These are phyloP conservation scores for Tragulus kanchil DNA, from an alignment of 2,113 vertebrate genomes.

Conservation along the genomic window DNA sequence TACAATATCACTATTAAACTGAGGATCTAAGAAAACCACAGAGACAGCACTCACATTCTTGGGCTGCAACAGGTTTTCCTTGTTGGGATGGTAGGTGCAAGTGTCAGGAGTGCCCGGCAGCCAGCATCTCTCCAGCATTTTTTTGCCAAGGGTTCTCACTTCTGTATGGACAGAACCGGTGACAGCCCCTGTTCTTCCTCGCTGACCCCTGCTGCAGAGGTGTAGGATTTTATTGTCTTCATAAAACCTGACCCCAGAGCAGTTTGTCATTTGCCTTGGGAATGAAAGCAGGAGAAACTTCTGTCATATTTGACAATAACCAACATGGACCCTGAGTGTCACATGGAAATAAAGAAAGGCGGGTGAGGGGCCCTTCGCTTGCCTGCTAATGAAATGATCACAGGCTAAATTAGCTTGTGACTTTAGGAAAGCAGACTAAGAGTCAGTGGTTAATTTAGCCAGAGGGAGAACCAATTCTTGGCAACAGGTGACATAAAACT, in stretches of 20 bases:
- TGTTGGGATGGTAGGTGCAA: not conserved
- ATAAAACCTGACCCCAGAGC: constrained; percentile 50
- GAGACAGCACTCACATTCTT: not conserved
- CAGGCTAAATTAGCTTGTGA: not conserved
- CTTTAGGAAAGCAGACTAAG: not conserved
- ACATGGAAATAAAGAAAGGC: not conserved
- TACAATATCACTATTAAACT: not conserved
- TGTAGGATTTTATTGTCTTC: not conserved
- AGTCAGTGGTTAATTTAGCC: not conserved
- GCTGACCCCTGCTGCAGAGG: not conserved
- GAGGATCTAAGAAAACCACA: not conserved
- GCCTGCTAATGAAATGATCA: not conserved
- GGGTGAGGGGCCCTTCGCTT: not conserved
- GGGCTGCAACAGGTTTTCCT: not conserved
- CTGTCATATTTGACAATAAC: not conserved
- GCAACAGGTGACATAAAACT: not conserved
- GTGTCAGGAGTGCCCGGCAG: rapidly evolving
- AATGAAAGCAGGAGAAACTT: not conserved
- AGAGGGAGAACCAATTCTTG: not conserved
- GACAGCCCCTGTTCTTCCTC: too few species aligned
- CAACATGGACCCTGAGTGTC: not conserved
- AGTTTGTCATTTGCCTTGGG: constrained; percentile 34
- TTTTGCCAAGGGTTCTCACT: not conserved
- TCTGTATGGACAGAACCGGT: not conserved
- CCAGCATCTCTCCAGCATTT: not conserved